Evolutionary conservation across 2,797 vertebrate genomes (phyloP), one percentile per base, ranked within the genome.

Genomic region (Sternotherus odoratus): DNA sequence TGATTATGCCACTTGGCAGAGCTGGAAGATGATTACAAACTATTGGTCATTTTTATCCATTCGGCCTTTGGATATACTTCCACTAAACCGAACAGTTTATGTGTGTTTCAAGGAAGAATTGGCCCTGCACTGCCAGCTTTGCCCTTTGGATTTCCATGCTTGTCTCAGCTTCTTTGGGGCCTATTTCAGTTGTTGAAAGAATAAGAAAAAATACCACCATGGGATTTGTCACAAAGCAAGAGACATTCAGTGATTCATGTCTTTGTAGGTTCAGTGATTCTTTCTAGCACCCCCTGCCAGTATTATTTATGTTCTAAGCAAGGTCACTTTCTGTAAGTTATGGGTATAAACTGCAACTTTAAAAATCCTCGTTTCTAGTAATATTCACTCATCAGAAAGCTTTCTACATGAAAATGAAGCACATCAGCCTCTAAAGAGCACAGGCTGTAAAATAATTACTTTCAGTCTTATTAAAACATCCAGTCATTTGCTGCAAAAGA

Each of bases 381-480:
- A 95, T 89, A 86, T 54, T 86, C 72, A 57, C 86, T 97, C 85
- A 83, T 78, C 82, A 75, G 83, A 93, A 93, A 77, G 93, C 83
- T 97, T 96, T 90, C 88, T 96, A 80, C 60, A 96, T 11, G 66
- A 96, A 96, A 97, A 95, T 95, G 26, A 97, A 95, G 60, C 79
- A 95, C 8, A 30, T 88, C 74, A 96, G 78, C 78, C 94, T 97
- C 91, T 85, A 95, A 97, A 97, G 91, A 94, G 97, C 93, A 97
- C 46, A 91, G 95, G 95, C 96, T 95, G 77, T 97, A 97, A 97
- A 97, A 96, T 98, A 98, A 98, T 98, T 98, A 79, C 74, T 95
- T 94, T 97, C 88, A 78, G 97, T 95, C 91, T 97, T 97, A 98
- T 97, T 98, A 97, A 98, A 98, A 98, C 97, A 89, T 83, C 94